Conservation (phyloP, 2,888 invertebrate genomes). For the Diaphora mendica region DNA sequence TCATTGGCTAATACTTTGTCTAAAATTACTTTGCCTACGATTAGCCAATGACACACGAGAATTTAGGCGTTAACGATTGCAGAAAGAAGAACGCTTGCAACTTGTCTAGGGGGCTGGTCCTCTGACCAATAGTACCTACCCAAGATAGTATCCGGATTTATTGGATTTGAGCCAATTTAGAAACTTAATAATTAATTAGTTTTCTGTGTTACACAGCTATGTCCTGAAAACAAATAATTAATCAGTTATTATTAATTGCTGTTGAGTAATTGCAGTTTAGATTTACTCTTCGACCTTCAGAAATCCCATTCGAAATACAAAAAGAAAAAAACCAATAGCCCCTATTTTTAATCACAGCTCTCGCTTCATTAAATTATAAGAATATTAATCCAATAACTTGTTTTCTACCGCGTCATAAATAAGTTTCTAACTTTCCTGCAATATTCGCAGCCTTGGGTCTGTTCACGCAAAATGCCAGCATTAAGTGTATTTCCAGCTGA, state of each 20-base stretch:
- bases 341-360: background rate
- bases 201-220: background rate
- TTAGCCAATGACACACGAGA: too few relatives aligned
- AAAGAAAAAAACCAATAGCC: background rate
- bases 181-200: background rate
- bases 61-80: too few relatives aligned
- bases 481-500: slow-evolving; percentile 31
- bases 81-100: too few relatives aligned
- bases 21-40: too few relatives aligned
- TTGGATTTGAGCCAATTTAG: background rate
- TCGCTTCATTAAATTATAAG: background rate
- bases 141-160: too few relatives aligned
- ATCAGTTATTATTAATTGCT: background rate
- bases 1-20: too few relatives aligned
- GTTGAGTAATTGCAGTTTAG: background rate
- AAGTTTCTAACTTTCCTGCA: slow-evolving; percentile 22
- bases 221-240: too few relatives aligned
- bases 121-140: too few relatives aligned
- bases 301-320: background rate
- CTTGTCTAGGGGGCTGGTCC: too few relatives aligned
- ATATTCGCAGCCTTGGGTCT: slow-evolving; percentile 16
- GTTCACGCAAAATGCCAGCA: slow-evolving; percentile 28
- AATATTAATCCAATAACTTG: slow-evolving; percentile 10
- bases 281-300: background rate
- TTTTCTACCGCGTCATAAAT: slow-evolving; percentile 9